Base-by-base conservation (phyloP, 1,140 invertebrate genomes). In the Hyles vespertilio region DNA sequence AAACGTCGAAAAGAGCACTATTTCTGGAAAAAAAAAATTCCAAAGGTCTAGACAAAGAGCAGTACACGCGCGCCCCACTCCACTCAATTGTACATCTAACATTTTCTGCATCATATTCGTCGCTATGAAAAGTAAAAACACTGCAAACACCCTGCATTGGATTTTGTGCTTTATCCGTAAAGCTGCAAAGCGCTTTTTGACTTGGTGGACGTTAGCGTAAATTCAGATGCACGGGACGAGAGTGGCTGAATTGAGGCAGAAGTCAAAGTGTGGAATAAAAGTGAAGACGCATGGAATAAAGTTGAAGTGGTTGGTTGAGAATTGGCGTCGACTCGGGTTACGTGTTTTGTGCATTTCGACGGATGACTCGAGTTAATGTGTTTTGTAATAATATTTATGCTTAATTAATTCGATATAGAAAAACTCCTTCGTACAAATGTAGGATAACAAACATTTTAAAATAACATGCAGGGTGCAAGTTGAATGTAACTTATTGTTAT, bases 121-220 rank as follows among this genome's bases (percentile, higher is more conserved):
- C 68, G 77, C 79, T 79, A 83, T 81, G 77, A 85, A 83, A 85
- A 83, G 72, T 78, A 85, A 83, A 84, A 83, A 85, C 77, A 83
- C 73, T 81, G 70, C 75, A 76, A 72, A 48, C 6, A 11, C 3
- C 9, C 9, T n/a, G 9, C 47, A 48, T n/a, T 3, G 47, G 11
- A 48, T 48, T 48, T 48, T 48, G n/a, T n/a, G 6, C 47, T 48
- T 5, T 11, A 5, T 4, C 1, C 0, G 32, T 65, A 80, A 34
- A 65, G 57, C 54, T 58, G 6, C 22, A 59, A 2, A 2, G 8
- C 3, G 46, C 5, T 51, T 48, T 61, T 40, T 40, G 9, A 6
- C 9, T 48, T 48, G 22, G 11, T 22, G 8, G 47, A 22, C 47
- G 9, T 72, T 79, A 59, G 44, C 48, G 65, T 69, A 76, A 82